phyloP scores from a whole-genome alignment of 2,113 vertebrate genomes.

The Varanus salvator region DNA sequence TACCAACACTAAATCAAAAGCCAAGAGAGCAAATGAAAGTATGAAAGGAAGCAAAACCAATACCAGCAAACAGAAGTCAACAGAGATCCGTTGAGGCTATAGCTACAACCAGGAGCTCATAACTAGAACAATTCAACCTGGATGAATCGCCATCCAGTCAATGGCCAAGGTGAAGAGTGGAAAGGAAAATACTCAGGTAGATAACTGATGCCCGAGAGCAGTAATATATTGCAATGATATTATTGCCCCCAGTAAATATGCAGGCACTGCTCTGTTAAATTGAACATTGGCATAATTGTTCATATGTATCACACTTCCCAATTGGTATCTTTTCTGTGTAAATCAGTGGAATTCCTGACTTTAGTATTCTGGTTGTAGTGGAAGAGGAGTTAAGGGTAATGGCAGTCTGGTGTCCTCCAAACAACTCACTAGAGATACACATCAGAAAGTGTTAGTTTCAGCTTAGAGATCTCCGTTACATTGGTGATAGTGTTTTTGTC shows the following conservation, averaged over 20 bases:
- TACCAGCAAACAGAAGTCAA: neutral
- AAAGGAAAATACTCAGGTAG: neutral
- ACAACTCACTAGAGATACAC: neutral
- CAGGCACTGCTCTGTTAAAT: neutral
- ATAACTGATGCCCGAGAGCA: neutral
- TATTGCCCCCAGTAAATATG: neutral
- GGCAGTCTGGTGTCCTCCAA: too few species aligned
- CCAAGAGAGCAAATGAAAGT: neutral
- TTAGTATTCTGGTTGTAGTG: neutral
- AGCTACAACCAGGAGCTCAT: too few species aligned
- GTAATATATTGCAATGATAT: neutral
- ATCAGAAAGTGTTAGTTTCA: neutral
- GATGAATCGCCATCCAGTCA: neutral
- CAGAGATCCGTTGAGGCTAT: neutral
- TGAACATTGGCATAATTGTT: neutral
- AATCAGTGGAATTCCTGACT: neutral
- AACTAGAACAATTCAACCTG: neutral
- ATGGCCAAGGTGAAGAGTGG: neutral
- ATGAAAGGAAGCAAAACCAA: neutral
- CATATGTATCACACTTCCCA: too few species aligned
- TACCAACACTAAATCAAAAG: neutral
- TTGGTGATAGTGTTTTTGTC: constrained; percentile 25
- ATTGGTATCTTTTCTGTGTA: too few species aligned
- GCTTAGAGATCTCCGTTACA: neutral
- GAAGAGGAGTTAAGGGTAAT: neutral